Percentiles rank a stretch among this genome's conserved stretches.
Conservation (phyloP, 2,888 invertebrate genomes). For the Spodoptera littoralis region DNA sequence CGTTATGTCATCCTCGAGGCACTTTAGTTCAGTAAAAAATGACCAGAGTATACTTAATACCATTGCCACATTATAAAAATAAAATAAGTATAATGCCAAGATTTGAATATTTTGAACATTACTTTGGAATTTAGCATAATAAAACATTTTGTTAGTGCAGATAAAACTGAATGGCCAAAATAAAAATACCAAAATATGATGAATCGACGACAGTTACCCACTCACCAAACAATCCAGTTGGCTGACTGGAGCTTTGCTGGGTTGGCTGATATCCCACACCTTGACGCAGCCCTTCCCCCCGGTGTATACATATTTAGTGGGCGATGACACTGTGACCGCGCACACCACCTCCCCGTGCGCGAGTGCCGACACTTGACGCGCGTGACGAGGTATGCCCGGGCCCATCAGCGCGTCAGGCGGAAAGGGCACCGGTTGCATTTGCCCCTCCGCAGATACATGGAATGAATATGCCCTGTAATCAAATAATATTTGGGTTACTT, state of each 20-base stretch:
- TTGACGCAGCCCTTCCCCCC: conserved; percentile 99
- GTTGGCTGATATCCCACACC: conserved; percentile 98
- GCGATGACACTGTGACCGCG: conserved; percentile 98
- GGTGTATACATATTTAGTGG: conserved; percentile 97
- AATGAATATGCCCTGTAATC: conserved; percentile 95
- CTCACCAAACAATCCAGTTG: conserved; percentile 97
- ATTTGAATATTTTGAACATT: conserved; percentile 23
- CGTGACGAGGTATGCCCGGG: conserved; percentile 97
- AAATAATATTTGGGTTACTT: conserved; percentile 19
- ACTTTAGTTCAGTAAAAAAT: conserved; percentile 9
- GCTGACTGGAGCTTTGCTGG: conserved; percentile 95
- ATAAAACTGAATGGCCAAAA: conserved; percentile 29
- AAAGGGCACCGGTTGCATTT: conserved; percentile 97
- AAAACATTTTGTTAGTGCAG: background rate
- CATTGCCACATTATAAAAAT: background rate
- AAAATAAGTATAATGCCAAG: conserved; percentile 6
- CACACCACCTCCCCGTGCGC: conserved; percentile 99
- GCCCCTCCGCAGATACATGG: conserved; percentile 96
- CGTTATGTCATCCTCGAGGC: background rate
- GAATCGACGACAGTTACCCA: conserved; percentile 84
- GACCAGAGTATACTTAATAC: conserved; percentile 7
- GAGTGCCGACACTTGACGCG: conserved; percentile 96
- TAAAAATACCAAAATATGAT: conserved; percentile 53
- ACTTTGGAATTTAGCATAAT: conserved; percentile 34
- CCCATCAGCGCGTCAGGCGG: conserved; percentile 97